A percentile compares a stretch with the other conserved stretches of the same genome.
Conservation (phyloP, 2,888 invertebrate genomes). For the Campoplex nolae region DNA sequence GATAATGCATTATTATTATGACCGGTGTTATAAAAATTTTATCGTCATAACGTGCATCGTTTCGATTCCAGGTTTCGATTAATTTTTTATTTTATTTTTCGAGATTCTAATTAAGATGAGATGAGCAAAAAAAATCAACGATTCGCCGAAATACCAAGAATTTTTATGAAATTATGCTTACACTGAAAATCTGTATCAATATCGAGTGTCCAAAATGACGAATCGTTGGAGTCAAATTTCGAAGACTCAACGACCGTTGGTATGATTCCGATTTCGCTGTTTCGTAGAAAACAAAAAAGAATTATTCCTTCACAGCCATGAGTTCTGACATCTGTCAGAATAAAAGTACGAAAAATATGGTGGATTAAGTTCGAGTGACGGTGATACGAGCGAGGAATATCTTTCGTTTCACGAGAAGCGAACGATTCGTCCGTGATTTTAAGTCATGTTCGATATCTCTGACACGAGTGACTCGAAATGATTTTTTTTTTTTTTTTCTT, state of each 20-base stretch:
- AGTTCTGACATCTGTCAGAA: background rate
- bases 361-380: constrained; percentile 48
- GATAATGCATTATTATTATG: background rate
- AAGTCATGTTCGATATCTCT: constrained; percentile 12
- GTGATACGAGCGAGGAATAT: constrained; percentile 16
- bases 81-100: background rate
- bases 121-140: background rate
- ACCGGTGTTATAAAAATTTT: background rate
- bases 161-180: background rate
- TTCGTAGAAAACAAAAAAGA: constrained; percentile 2
- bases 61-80: background rate
- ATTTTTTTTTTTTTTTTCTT: constrained; percentile 26
- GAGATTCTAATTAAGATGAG: background rate
- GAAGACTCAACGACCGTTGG: background rate
- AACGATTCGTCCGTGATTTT: constrained; percentile 13
- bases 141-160: background rate
- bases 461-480: background rate
- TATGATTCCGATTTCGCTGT: background rate
- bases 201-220: background rate
- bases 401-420: constrained; percentile 6
- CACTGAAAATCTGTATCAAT: background rate
- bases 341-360: constrained; percentile 36
- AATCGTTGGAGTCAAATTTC: background rate
- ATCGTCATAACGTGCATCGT: background rate
- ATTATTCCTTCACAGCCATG: background rate